Evolutionary conservation across 2,888 invertebrate genomes (phyloP), one percentile per base, ranked within the genome.

Genomic region (Fragum sueziense): DNA sequence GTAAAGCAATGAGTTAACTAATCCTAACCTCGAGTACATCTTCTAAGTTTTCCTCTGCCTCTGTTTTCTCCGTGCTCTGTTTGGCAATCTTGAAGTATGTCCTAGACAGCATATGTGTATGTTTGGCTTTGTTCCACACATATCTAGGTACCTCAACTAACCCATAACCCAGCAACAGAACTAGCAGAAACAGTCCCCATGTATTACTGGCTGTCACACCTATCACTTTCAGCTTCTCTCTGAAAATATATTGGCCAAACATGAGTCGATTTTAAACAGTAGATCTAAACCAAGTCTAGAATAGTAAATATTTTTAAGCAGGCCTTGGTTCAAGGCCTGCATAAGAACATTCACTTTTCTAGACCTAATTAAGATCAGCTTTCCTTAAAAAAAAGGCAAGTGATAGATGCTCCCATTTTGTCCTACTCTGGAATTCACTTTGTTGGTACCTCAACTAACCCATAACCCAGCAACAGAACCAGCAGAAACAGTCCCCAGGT

Each of bases 181-280:
- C 97, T 67, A 99, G 94, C 37, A 99, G 94, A 93, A 99, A 98
- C 71, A 99, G 94, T 76, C 99, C 99, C 99, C 99, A 99, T 0
- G 99, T 99, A 93, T 99, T 99, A 91, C 98, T 98, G 2, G 99
- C 99, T 22, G 99, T 98, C 3, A 99, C 98, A 31, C 99, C 97
- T 86, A 99, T 98, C 0, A 98, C 97, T 94, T 99, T 99, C 47
- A 99, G 94, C 93, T 98, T 97, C 76, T 95, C 95, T 88, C 96
- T 96, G 92, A 34, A 87, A 87, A 6, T 7, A 27, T 22, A 47
- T n/a, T n/a, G n/a, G n/a, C n/a, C n/a, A n/a, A n/a, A n/a, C n/a
- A n/a, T n/a, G n/a, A n/a, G n/a, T n/a, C n/a, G n/a, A n/a, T n/a
- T n/a, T n/a, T n/a, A n/a, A n/a, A n/a, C n/a, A n/a, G n/a, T n/a